phyloP scores from a whole-genome alignment of 2,888 invertebrate species.

The Apamea anceps region DNA sequence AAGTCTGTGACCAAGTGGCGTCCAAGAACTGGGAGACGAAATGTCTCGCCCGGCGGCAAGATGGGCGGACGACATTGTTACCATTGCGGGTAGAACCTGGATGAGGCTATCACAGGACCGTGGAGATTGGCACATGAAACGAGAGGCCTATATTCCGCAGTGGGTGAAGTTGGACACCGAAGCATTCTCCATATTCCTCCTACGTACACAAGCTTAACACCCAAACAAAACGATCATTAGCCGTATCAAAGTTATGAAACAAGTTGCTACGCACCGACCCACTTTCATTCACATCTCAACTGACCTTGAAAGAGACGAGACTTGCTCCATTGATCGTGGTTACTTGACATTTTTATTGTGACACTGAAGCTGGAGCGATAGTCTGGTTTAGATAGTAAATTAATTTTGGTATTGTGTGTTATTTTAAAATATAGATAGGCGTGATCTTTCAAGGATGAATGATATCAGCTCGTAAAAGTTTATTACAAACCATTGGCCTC shows the following conservation, averaged over 20 bases:
- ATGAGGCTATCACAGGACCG: neutral
- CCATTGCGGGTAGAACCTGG: neutral
- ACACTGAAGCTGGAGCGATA: slow-evolving; percentile 35
- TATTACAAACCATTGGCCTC: slow-evolving; percentile 6
- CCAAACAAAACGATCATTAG: slow-evolving; percentile 33
- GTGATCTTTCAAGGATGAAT: slow-evolving; percentile 27
- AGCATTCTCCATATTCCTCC: neutral
- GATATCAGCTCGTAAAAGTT: slow-evolving; percentile 20
- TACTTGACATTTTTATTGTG: slow-evolving; percentile 57
- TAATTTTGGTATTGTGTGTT: slow-evolving; percentile 4
- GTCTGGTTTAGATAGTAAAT: slow-evolving; percentile 7
- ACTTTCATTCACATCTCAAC: slow-evolving; percentile 64
- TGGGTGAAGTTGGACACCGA: neutral
- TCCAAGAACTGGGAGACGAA: neutral
- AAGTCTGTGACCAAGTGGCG: neutral
- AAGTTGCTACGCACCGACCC: slow-evolving; percentile 54
- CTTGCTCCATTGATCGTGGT: slow-evolving; percentile 50
- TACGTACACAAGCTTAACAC: neutral
- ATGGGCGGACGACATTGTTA: neutral
- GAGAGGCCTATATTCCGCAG: neutral
- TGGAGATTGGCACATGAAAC: neutral
- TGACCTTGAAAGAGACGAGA: slow-evolving; percentile 63
- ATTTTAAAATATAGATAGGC: slow-evolving; percentile 9
- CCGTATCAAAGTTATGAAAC: slow-evolving; percentile 61
- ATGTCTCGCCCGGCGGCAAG: neutral